Conservation (phyloP, 2,888 invertebrate species). For the Zaprionus bogoriensis region DNA sequence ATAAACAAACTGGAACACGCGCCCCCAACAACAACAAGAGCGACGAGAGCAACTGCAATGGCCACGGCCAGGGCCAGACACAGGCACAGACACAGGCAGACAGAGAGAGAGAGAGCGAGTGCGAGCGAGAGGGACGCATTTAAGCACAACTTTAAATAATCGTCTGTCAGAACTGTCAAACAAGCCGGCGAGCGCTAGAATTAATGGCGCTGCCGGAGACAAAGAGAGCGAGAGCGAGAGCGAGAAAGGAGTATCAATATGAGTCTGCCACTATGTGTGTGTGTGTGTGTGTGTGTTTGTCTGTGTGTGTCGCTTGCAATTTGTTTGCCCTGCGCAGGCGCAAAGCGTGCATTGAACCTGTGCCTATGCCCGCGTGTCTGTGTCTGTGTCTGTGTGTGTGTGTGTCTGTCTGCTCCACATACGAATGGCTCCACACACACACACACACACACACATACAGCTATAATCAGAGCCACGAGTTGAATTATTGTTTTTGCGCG, state of each 20-base stretch:
- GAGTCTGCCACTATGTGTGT: not conserved
- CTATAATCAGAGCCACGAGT: conserved; percentile 47
- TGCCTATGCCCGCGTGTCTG: conserved; percentile 26
- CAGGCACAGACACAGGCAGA: conserved; percentile 7
- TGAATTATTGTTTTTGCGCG: conserved; percentile 72
- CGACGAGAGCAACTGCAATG: conserved; percentile 36
- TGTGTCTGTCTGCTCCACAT: too few relatives aligned
- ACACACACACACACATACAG: conserved; percentile 19
- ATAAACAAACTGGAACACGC: conserved; percentile 47
- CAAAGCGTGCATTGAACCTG: conserved; percentile 78
- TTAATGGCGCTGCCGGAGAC: conserved; percentile 83
- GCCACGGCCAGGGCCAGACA: conserved; percentile 47
- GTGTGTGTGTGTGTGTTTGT: conserved; percentile 19
- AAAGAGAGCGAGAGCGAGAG: conserved; percentile 24
- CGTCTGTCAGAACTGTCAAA: conserved; percentile 84
- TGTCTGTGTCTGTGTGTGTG: conserved; percentile 54
- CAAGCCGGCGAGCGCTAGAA: conserved; percentile 83
- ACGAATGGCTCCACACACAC: too few relatives aligned
- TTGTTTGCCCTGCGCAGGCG: conserved; percentile 75
- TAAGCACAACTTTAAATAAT: conserved; percentile 83
- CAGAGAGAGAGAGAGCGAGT: not conserved
- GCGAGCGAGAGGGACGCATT: conserved; percentile 44
- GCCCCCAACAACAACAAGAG: conserved; percentile 40
- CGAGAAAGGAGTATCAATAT: conserved; percentile 5
- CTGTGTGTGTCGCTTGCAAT: conserved; percentile 53